Percentiles rank a stretch among this genome's conserved stretches.
Conservation (phyloP, 30 jellyfish, hydroid and myxozoan genomes). For the Cassiopea xamachana region DNA sequence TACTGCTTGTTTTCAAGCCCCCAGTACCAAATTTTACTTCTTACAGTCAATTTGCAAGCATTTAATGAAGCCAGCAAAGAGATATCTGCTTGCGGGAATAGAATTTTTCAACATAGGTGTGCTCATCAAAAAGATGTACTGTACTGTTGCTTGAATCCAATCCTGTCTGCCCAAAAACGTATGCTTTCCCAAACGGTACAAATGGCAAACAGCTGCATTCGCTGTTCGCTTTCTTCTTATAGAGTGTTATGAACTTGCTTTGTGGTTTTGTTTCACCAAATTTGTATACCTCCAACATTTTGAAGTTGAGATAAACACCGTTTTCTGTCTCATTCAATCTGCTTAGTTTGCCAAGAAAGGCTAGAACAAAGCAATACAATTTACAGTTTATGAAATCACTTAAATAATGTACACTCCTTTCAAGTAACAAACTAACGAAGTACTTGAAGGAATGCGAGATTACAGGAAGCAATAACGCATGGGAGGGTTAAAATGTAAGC, state of each 20-base stretch:
- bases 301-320: conserved; percentile 50
- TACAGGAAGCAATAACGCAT: no score
- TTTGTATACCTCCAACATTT: conserved; percentile 50
- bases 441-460: no score
- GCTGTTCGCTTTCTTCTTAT: conserved; percentile 16
- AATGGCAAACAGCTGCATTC: conserved; percentile 72
- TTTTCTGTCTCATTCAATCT: conserved; percentile 49
- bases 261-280: not conserved
- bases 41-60: not conserved
- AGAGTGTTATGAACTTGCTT: conserved; percentile 32
- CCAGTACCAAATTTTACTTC: not conserved
- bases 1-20: not conserved
- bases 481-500: no score
- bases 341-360: conserved; percentile 65
- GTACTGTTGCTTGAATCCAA: conserved; percentile 13
- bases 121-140: conserved; percentile 54
- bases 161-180: conserved; percentile 43
- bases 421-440: no score
- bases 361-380: conserved; percentile 16
- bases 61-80: conserved; percentile 68
- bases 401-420: not conserved
- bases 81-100: conserved; percentile 76
- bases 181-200: conserved; percentile 58
- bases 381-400: no score
- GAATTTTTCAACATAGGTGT: conserved; percentile 71